These are phyloP conservation scores for chimpanzee (Pan troglodytes) DNA, from an alignment of 2,113 vertebrate genomes.

Conservation along the genomic window NHGRI_mPanTro3-v2.1_pri NC_086015.1:82822501-82823000, in stretches of 20 bases:
- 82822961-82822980: neutral
- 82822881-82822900: neutral
- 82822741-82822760: neutral
- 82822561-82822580: too few relatives aligned
- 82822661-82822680: too few relatives aligned
- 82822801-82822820: neutral
- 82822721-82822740: neutral
- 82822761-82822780: neutral
- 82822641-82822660: too few relatives aligned
- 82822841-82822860: neutral
- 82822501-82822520: too few relatives aligned
- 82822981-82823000: neutral
- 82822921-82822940: neutral
- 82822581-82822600: too few relatives aligned
- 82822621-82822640: too few relatives aligned
- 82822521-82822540: too few relatives aligned
- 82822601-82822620: too few relatives aligned
- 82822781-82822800: neutral
- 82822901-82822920: neutral
- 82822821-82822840: neutral
- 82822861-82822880: neutral
- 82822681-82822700: too few relatives aligned
- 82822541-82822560: too few relatives aligned
- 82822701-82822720: neutral
- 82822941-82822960: neutral